phyloP scores from a whole-genome alignment of 1,140 invertebrate species.

The Melipona quadrifasciata region DNA sequence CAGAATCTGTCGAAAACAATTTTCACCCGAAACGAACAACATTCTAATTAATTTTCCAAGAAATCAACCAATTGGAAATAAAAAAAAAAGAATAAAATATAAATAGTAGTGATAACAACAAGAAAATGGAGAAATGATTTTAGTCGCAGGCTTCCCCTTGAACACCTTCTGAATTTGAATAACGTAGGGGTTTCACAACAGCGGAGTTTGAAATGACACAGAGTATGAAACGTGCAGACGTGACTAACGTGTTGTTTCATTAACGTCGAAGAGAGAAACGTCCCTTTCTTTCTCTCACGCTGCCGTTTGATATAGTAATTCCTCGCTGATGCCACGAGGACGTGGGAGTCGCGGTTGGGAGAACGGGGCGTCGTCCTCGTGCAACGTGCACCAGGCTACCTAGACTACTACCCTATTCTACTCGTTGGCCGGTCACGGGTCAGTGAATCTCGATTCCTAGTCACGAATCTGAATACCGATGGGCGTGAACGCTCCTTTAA shows the following conservation, averaged over 20 bases:
- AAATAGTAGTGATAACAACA: no score
- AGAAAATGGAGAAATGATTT: no score
- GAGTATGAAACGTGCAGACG: slow-evolving; percentile 59
- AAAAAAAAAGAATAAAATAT: no score
- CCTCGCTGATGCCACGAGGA: slow-evolving; percentile 52
- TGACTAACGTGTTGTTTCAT: slow-evolving; percentile 65
- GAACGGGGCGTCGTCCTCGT: slow-evolving; percentile 74
- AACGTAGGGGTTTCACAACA: slow-evolving; percentile 53
- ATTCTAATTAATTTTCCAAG: no score
- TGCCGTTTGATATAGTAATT: slow-evolving; percentile 65
- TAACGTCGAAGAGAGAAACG: slow-evolving; percentile 32
- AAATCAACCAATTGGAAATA: no score
- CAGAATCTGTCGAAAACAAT: no score
- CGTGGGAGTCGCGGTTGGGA: slow-evolving; percentile 65
- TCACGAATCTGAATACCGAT: slow-evolving; percentile 74
- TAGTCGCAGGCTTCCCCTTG: not conserved
- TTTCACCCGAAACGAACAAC: no score
- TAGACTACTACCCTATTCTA: slow-evolving; percentile 58
- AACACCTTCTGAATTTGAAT: not conserved
- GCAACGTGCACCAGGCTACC: slow-evolving; percentile 55
- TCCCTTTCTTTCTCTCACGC: slow-evolving; percentile 63
- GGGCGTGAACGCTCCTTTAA: slow-evolving; percentile 57
- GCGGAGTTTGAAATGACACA: slow-evolving; percentile 42
- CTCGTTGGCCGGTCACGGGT: slow-evolving; percentile 78
- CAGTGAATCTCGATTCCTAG: slow-evolving; percentile 79